Conservation (phyloP, 2,797 vertebrate genomes). For the Onychomys leucogaster region DNA sequence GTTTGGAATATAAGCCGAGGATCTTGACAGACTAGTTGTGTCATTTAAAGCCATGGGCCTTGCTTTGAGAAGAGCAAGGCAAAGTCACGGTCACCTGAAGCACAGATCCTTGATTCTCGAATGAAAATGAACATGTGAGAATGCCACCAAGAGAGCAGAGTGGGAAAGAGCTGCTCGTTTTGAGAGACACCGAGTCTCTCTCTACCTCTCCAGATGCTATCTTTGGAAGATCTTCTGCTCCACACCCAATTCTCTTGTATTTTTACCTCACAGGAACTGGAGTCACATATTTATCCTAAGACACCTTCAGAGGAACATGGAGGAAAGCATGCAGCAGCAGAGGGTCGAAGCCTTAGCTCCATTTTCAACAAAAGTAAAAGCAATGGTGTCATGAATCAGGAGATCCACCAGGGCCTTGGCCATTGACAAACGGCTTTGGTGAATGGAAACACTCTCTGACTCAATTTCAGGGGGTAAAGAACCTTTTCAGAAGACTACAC, state of each 20-base stretch:
- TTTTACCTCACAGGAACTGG: neutral
- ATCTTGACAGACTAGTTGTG: neutral
- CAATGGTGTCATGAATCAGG: neutral
- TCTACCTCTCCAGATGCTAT: neutral
- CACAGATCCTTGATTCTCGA: neutral
- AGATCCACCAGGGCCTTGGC: neutral
- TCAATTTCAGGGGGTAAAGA: neutral
- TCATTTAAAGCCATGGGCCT: neutral
- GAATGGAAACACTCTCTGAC: neutral
- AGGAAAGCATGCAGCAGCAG: neutral
- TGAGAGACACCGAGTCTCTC: neutral
- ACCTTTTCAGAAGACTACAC: neutral
- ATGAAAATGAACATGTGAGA: neutral
- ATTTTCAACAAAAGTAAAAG: neutral
- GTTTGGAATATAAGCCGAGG: neutral
- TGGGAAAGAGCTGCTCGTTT: neutral
- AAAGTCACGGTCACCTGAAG: neutral
- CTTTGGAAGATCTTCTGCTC: constrained; percentile 16
- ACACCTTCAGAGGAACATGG: neutral
- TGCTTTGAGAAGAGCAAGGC: neutral
- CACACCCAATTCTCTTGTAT: neutral
- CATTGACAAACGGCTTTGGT: neutral
- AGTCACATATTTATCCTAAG: neutral
- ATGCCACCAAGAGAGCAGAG: neutral
- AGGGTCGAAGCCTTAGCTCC: neutral